phyloP scores from a whole-genome alignment of 1,140 invertebrate species.

The Pogonomyrmex barbatus region DNA sequence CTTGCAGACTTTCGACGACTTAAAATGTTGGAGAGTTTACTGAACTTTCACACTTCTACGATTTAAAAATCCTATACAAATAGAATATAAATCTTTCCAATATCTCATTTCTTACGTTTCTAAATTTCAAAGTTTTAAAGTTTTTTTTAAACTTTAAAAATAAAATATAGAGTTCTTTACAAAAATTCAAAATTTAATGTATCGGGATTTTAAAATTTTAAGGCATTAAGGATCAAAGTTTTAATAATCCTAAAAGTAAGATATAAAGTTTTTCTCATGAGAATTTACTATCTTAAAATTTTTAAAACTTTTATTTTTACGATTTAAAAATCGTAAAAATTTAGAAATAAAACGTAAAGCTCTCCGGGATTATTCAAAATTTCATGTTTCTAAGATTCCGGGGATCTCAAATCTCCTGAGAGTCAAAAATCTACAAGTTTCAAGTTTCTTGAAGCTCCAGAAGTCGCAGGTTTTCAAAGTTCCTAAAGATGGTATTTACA shows the following conservation, averaged over 20 bases:
- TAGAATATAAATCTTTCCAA: background rate
- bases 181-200: background rate
- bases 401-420: background rate
- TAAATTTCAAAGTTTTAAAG: background rate
- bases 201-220: background rate
- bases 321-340: background rate
- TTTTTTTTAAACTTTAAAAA: background rate
- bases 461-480: background rate
- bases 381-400: background rate
- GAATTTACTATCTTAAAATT: conserved; percentile 12
- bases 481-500: background rate
- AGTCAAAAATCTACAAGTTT: too few relatives aligned
- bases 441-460: background rate
- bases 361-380: background rate
- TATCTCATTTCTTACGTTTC: background rate
- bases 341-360: background rate
- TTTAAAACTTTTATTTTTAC: background rate
- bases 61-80: background rate
- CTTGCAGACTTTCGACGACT: background rate
- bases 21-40: background rate
- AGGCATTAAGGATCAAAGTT: background rate
- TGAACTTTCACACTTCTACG: background rate
- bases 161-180: background rate
- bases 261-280: background rate
- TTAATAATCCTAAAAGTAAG: background rate